Base-by-base conservation (phyloP, 2,888 invertebrate species). In the Drosophila birchii region DNA sequence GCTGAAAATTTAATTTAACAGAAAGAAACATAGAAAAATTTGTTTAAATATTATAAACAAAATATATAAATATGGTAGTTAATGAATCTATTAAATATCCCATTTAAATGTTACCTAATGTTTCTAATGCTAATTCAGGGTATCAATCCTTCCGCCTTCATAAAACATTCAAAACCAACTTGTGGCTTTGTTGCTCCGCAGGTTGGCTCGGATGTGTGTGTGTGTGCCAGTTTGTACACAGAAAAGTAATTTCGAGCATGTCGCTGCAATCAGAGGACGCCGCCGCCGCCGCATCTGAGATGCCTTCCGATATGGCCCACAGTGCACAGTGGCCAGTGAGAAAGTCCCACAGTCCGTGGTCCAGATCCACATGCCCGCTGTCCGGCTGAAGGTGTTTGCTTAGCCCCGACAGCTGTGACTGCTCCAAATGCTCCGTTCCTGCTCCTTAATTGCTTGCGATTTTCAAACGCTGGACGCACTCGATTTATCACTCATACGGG, bases 241-340 rank as follows among this genome's bases (percentile, higher is more conserved):
- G 85, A 86, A 86, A 88, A 89, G 89, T 89, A 89, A 86, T 86
- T 86, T 86, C 88, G 86, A 86, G 86, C 86, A 89, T 89, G 86
- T 86, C 79, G 86, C 79, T 55, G 89, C 86, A 86, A 86, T 86
- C 86, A 86, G 86, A 83, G 71, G 77, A 85, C 56, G 84, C 78
- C 75, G 81, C 89, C 81, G 56, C 44, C 53, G 76, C 70, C 68
- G 86, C 77, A 64, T 77, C 29, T 51, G 81, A 88, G 83, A 83
- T 88, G 88, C 83, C 86, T 71, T 51, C 64, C 81, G 83, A 88
- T 88, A 86, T 69, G 78, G 80, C 63, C 59, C 57, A 55, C 59
- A 16, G 60, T 34, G 57, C 55, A 58, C 54, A 54, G 57, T 57
- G 49, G 49, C 36, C n/a, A 39, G 59, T 41, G 56, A 12, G 56